A percentile compares a stretch with the other conserved stretches of the same genome.
Conservation (phyloP, 2,113 vertebrate species). For the Chionis minor region DNA sequence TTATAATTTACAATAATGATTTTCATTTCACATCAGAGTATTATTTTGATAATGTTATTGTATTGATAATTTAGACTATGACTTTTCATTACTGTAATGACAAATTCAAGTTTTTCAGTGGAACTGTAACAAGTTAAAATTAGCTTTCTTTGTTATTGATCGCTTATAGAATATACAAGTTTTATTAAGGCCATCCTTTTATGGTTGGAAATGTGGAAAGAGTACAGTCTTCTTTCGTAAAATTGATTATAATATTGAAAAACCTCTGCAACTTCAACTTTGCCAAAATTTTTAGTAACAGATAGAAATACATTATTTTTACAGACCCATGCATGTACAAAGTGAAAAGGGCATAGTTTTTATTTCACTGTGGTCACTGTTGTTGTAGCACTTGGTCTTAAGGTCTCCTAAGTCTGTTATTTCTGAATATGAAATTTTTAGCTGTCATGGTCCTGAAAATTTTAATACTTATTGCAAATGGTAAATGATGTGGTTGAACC, state of each 20-base stretch:
- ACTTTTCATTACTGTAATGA: constrained; percentile 18
- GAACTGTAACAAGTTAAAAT: constrained; percentile 13
- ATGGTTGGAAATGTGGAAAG: neutral
- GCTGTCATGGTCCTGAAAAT: neutral
- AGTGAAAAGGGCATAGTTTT: neutral
- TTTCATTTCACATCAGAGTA: neutral
- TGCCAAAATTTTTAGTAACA: neutral
- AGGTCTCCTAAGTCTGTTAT: neutral
- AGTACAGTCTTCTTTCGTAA: neutral
- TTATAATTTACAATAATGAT: neutral
- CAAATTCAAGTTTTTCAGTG: constrained; percentile 50
- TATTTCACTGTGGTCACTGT: neutral
- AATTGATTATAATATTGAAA: neutral
- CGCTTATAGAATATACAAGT: neutral
- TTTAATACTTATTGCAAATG: neutral
- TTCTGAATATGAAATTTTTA: neutral
- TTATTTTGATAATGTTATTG: constrained; percentile 40
- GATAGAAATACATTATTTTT: neutral
- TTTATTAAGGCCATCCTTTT: neutral
- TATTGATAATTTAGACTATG: constrained; percentile 11
- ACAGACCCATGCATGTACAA: neutral
- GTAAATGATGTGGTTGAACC: neutral
- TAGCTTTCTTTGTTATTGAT: constrained; percentile 12
- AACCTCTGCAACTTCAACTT: neutral
- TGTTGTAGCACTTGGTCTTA: neutral